Evolutionary conservation across 2,888 invertebrate species (phyloP).

Genomic region (Parnassius glacialis): DNA sequence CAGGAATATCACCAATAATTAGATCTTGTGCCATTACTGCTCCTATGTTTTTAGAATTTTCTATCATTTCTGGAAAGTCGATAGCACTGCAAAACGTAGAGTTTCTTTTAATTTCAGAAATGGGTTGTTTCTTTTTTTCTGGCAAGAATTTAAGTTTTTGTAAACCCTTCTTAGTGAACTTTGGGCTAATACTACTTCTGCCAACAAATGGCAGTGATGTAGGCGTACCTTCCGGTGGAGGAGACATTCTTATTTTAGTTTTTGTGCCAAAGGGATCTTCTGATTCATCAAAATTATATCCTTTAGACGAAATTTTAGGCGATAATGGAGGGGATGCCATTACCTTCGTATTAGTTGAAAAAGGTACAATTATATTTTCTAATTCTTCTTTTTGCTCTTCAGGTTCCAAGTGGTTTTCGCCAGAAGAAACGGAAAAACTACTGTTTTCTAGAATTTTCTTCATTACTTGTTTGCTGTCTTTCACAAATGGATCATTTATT

Average conservation of each 20-base stretch:
- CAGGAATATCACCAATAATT: neutral
- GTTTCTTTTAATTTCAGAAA: conserved; percentile 47
- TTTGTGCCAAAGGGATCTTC: conserved; percentile 68
- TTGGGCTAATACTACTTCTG: conserved; percentile 29
- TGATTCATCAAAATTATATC: conserved; percentile 67
- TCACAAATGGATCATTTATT: conserved; percentile 65
- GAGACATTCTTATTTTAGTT: conserved; percentile 59
- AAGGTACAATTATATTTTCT: conserved; percentile 13
- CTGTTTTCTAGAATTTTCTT: conserved; percentile 32
- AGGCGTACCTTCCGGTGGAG: conserved; percentile 38
- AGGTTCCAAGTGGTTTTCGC: neutral
- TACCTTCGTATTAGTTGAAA: conserved; percentile 36
- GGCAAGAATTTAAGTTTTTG: conserved; percentile 54
- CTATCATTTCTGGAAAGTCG: neutral
- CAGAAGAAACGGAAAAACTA: neutral
- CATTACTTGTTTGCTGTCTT: conserved; percentile 57
- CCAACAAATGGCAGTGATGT: conserved; percentile 25
- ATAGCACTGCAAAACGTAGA: conserved; percentile 32
- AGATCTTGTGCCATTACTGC: neutral
- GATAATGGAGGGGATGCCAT: conserved; percentile 46
- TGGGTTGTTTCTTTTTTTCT: conserved; percentile 41
- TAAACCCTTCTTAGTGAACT: conserved; percentile 29
- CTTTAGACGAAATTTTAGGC: conserved; percentile 58
- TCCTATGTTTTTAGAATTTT: neutral
- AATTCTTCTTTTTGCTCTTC: neutral